Evolutionary conservation across 1,140 invertebrate species (phyloP).

Genomic region (Bemisia tabaci): DNA sequence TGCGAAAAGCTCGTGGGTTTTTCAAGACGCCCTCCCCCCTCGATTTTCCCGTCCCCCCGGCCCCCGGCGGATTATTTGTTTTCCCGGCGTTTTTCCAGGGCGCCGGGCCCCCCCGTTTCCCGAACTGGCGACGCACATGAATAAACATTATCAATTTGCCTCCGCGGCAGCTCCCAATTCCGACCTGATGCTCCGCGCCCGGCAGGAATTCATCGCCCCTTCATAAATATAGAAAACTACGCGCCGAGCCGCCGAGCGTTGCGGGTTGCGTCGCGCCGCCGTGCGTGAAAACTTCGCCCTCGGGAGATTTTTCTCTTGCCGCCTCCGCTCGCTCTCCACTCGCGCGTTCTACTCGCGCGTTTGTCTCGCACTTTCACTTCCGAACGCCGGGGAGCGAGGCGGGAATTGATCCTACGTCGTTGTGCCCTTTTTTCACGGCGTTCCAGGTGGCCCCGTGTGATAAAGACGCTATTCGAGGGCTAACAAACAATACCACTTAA

Average conservation of each 20-base stretch:
- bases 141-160: not conserved
- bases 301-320: not conserved
- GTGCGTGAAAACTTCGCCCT: not conserved
- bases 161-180: not conserved
- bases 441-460: too few species aligned
- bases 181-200: not conserved
- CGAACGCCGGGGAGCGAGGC: not conserved
- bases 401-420: too few species aligned
- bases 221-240: not conserved
- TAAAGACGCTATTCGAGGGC: too few species aligned
- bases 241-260: too few species aligned
- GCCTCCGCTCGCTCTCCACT: too few species aligned
- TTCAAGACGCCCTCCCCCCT: not conserved
- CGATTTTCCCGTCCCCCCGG: too few species aligned
- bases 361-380: not conserved
- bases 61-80: too few species aligned
- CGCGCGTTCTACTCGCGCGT: too few species aligned
- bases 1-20: not conserved
- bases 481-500: too few species aligned
- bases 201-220: not conserved
- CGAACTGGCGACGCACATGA: not conserved
- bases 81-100: too few species aligned
- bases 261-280: not conserved
- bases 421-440: too few species aligned
- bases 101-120: not conserved